Evolutionary conservation across 2,888 invertebrate species (phyloP).

Genomic region (Norana najaformis): DNA sequence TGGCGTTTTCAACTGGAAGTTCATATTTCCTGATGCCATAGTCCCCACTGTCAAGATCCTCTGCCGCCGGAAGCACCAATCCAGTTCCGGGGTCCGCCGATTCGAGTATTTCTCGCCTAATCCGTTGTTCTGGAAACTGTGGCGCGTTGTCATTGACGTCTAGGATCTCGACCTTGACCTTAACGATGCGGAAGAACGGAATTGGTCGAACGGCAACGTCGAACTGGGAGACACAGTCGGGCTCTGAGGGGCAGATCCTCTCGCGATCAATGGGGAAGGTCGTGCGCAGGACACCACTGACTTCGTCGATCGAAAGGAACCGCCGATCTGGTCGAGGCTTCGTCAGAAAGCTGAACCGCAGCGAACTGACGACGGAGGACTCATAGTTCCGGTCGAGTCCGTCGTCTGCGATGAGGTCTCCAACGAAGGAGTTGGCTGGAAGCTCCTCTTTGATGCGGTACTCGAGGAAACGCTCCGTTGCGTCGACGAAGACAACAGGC

Average conservation of each 20-base stretch:
- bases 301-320: slow-evolving; percentile 41
- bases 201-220: slow-evolving; percentile 43
- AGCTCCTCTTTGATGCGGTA: slow-evolving; percentile 50
- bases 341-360: slow-evolving; percentile 43
- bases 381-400: slow-evolving; percentile 32
- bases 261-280: slow-evolving; percentile 43
- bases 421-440: slow-evolving; percentile 49
- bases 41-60: slow-evolving; percentile 40
- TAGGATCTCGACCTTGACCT: slow-evolving; percentile 40
- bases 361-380: slow-evolving; percentile 25
- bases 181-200: slow-evolving; percentile 42
- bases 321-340: slow-evolving; percentile 32
- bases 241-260: slow-evolving; percentile 39
- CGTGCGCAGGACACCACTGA: slow-evolving; percentile 40
- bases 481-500: not conserved
- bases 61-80: slow-evolving; percentile 41
- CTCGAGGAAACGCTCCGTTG: slow-evolving; percentile 27
- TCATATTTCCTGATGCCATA: slow-evolving; percentile 41
- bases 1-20: slow-evolving; percentile 19
- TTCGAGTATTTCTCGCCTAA: slow-evolving; percentile 40
- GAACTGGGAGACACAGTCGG: slow-evolving; percentile 38
- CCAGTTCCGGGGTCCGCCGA: slow-evolving; percentile 38
- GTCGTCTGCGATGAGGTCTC: slow-evolving; percentile 60
- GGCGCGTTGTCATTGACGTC: slow-evolving; percentile 47
- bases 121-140: slow-evolving; percentile 37